Conservation (phyloP, 2,888 invertebrate genomes). For the Latrodectus elegans region DNA sequence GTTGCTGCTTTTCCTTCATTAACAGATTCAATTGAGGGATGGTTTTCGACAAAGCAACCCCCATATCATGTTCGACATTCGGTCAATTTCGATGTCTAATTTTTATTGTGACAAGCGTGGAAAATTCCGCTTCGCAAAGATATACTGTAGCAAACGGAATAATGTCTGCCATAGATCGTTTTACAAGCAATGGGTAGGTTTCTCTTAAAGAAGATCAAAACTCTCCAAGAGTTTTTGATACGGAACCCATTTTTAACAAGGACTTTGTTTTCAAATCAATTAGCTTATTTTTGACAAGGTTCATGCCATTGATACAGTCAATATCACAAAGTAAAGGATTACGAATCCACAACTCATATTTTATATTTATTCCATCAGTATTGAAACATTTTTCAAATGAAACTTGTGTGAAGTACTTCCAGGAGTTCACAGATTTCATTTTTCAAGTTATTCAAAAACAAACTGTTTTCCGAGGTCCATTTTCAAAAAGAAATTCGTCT, state of each 20-base stretch:
- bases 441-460: no score
- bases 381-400: conserved; percentile 34
- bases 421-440: no score
- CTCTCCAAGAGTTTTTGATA: conserved; percentile 31
- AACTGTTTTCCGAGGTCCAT: no score
- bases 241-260: conserved; percentile 49
- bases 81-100: conserved; percentile 58
- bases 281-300: conserved; percentile 49
- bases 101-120: conserved; percentile 58
- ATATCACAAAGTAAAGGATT: conserved; percentile 56
- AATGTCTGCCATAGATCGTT: conserved; percentile 59
- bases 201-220: conserved; percentile 58
- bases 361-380: conserved; percentile 50
- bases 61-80: conserved; percentile 52
- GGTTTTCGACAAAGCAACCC: conserved; percentile 51
- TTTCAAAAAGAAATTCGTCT: no score
- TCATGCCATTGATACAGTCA: conserved; percentile 50
- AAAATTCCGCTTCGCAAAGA: conserved; percentile 54
- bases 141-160: conserved; percentile 60
- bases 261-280: conserved; percentile 53
- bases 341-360: conserved; percentile 53
- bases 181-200: conserved; percentile 58
- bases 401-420: no score
- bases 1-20: conserved; percentile 54
- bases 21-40: conserved; percentile 53